These are phyloP conservation scores for Strigamia crassipes DNA, from an alignment of 2,888 invertebrate species.

Conservation along the genomic window DNA sequence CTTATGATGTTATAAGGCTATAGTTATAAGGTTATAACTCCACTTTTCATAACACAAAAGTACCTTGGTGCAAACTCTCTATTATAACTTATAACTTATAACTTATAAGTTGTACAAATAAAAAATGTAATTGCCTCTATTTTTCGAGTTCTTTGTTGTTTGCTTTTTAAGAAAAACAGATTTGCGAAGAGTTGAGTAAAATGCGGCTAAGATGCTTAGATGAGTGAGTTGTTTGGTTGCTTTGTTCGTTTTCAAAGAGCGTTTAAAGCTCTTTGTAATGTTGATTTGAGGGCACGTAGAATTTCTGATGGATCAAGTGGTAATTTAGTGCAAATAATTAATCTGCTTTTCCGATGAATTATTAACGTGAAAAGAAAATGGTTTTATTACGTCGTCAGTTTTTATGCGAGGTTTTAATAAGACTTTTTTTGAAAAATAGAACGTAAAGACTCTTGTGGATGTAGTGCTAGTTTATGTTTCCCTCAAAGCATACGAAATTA, in stretches of 20 bases:
- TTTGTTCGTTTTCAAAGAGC: constrained; percentile 10
- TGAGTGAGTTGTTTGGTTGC: neutral
- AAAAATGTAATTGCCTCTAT: too few species aligned
- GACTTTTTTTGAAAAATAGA: neutral
- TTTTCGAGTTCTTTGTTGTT: neutral
- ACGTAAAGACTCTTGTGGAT: too few species aligned
- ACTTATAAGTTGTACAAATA: too few species aligned
- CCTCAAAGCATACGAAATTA: too few species aligned
- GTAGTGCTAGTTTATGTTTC: too few species aligned
- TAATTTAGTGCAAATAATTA: constrained; percentile 16
- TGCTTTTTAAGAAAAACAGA: neutral
- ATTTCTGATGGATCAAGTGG: constrained; percentile 10
- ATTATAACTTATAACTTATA: too few species aligned
- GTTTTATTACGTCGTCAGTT: neutral
- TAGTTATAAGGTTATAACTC: too few species aligned
- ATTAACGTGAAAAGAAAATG: neutral
- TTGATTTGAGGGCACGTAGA: neutral
- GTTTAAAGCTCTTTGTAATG: constrained; percentile 8
- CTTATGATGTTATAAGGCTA: too few species aligned
- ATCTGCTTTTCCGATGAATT: neutral
- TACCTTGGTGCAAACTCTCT: too few species aligned
- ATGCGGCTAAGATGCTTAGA: neutral
- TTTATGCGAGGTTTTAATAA: neutral
- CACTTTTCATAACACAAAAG: too few species aligned
- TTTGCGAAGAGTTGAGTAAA: neutral